Percentiles rank a stretch among this genome's conserved stretches.
These are phyloP conservation scores for Halcyon leucocephala DNA, from an alignment of 2,797 vertebrate species.

Conservation along the genomic window DNA sequence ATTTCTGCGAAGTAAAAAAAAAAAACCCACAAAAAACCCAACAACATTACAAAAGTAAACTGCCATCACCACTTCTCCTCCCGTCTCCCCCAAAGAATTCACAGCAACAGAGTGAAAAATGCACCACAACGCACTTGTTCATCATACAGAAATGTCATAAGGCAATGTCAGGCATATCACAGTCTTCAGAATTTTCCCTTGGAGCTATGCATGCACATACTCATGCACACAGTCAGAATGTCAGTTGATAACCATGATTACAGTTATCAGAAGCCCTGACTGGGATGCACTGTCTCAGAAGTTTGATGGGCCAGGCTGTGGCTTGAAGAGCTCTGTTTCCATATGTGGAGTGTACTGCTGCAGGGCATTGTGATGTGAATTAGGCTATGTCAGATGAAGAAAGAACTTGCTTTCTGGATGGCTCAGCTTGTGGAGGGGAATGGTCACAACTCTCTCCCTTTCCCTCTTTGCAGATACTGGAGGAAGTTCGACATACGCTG, in stretches of 20 bases:
- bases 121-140: not conserved
- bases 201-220: not conserved
- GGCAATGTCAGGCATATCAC: not conserved
- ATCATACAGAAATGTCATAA: not conserved
- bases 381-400: not conserved
- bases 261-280: not conserved
- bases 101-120: not conserved
- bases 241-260: not conserved
- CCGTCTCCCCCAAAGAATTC: not conserved
- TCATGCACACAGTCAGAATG: not conserved
- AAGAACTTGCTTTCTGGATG: not conserved
- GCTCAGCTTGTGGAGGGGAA: not conserved
- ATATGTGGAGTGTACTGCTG: fast-evolving
- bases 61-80: not conserved
- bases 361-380: not conserved
- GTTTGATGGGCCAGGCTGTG: not conserved
- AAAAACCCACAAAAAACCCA: not conserved
- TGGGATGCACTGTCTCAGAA: not conserved
- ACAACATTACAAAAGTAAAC: not conserved
- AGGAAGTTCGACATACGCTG: not conserved
- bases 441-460: not conserved
- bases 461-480: not conserved
- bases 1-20: not conserved
- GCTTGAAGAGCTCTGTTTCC: not conserved
- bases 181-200: not conserved